These are phyloP conservation scores for Podarcis lilfordi DNA, from an alignment of 2,797 vertebrate species.

Conservation along the genomic window DNA sequence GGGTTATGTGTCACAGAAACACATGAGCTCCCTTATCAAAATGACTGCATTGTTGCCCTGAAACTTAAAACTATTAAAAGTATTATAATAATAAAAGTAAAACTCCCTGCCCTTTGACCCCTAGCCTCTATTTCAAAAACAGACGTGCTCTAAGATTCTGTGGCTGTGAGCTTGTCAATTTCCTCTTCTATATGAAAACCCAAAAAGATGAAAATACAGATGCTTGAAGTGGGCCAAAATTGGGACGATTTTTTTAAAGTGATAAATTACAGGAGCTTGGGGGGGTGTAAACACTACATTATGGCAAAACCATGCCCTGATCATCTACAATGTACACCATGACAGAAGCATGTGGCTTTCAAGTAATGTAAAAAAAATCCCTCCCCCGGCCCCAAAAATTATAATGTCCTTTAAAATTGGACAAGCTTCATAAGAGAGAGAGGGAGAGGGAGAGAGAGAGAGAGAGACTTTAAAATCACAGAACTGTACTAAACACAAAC, in stretches of 20 bases:
- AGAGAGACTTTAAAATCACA: background rate
- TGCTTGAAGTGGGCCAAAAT: constrained; percentile 55
- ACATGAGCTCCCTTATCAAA: constrained; percentile 64
- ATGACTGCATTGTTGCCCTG: constrained; percentile 58
- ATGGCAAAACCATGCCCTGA: background rate
- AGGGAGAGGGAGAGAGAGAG: too few relatives aligned
- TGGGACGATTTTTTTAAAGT: constrained; percentile 21
- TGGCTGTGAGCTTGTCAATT: constrained; percentile 60
- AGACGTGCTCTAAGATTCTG: constrained; percentile 46
- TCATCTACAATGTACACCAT: background rate
- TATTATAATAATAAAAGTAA: constrained; percentile 45
- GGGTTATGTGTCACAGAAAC: constrained; percentile 64
- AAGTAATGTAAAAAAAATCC: background rate
- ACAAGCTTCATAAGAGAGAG: background rate
- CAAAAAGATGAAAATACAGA: constrained; percentile 51
- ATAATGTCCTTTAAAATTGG: background rate
- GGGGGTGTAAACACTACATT: background rate
- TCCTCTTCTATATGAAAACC: constrained; percentile 55
- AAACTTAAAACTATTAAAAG: constrained; percentile 58
- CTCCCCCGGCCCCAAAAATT: background rate
- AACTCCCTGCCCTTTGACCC: constrained; percentile 44
- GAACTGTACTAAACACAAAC: background rate
- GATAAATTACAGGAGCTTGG: background rate
- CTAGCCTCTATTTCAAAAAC: constrained; percentile 54
- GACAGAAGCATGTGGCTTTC: background rate